Conservation (phyloP, 2,888 invertebrate genomes). For the Habroteleia sp. region DNA sequence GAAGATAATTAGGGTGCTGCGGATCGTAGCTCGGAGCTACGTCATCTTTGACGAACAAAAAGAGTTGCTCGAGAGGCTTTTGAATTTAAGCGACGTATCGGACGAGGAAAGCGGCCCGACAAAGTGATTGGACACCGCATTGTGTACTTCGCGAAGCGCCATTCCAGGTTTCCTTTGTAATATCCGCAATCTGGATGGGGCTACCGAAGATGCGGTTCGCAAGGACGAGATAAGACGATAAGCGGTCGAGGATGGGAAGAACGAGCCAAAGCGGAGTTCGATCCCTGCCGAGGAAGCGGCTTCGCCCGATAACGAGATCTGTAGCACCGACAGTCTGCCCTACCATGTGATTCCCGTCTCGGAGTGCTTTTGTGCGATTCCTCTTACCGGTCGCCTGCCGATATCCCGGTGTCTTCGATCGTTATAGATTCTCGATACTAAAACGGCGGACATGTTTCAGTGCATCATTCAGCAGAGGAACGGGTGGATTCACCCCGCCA, state of each 20-base stretch:
- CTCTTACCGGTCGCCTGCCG: conserved; percentile 19
- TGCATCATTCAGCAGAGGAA: conserved; percentile 91
- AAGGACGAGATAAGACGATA: conserved; percentile 45
- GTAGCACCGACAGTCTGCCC: conserved; percentile 46
- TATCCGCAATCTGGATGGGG: conserved; percentile 8
- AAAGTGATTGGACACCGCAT: too few species aligned
- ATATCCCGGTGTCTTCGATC: conserved; percentile 34
- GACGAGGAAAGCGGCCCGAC: neutral
- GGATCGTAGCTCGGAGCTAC: neutral
- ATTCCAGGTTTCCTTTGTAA: conserved; percentile 3
- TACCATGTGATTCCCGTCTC: conserved; percentile 34
- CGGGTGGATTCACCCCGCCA: conserved; percentile 88
- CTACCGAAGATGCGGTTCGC: conserved; percentile 29
- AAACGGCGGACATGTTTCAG: conserved; percentile 86
- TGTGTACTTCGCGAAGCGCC: too few species aligned
- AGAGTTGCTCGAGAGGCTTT: neutral
- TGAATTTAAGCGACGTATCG: neutral
- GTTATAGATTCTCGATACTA: conserved; percentile 19
- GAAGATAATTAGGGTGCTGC: neutral
- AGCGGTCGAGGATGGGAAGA: conserved; percentile 19
- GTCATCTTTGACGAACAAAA: neutral
- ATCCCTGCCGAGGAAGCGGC: conserved; percentile 26
- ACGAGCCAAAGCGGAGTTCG: conserved; percentile 7
- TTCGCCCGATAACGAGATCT: conserved; percentile 44
- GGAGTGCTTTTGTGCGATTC: conserved; percentile 24